A percentile compares a stretch with the other conserved stretches of the same genome.
Conservation (phyloP, 64 coral and sea anemone genomes). For the Montipora sp. region DNA sequence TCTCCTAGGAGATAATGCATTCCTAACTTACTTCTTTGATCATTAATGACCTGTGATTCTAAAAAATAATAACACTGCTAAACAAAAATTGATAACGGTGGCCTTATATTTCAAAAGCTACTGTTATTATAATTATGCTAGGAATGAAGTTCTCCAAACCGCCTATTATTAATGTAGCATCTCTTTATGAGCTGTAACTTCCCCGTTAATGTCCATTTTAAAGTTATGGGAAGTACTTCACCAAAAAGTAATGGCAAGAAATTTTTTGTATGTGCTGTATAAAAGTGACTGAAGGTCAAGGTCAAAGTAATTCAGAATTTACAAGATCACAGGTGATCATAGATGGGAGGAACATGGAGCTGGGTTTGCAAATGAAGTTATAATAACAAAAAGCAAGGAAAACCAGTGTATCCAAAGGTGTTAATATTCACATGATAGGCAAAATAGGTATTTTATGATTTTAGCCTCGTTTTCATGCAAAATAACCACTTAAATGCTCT, state of each 20-base stretch:
- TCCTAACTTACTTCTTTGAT: background rate
- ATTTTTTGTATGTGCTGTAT: background rate
- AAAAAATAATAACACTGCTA: background rate
- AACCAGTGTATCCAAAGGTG: background rate
- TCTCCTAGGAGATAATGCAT: background rate
- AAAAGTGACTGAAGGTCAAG: background rate
- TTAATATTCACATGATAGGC: background rate
- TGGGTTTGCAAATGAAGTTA: background rate
- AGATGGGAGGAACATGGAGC: background rate
- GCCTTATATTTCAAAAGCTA: background rate
- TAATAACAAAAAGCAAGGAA: background rate
- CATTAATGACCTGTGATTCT: background rate
- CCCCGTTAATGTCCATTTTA: too few species aligned
- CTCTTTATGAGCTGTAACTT: too few species aligned
- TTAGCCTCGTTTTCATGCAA: slow-evolving; percentile 1
- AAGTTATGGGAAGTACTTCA: background rate
- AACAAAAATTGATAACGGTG: background rate
- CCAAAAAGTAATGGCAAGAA: background rate
- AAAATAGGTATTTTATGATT: background rate
- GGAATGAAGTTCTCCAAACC: background rate
- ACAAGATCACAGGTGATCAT: background rate
- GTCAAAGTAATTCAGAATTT: slow-evolving; percentile 1
- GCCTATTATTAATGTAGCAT: too few species aligned
- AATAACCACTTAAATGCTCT: background rate
- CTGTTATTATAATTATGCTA: background rate